A percentile compares a stretch with the other conserved stretches of the same genome.
Conservation (phyloP, 1,140 invertebrate genomes). For the Heliconius hermathena region DNA sequence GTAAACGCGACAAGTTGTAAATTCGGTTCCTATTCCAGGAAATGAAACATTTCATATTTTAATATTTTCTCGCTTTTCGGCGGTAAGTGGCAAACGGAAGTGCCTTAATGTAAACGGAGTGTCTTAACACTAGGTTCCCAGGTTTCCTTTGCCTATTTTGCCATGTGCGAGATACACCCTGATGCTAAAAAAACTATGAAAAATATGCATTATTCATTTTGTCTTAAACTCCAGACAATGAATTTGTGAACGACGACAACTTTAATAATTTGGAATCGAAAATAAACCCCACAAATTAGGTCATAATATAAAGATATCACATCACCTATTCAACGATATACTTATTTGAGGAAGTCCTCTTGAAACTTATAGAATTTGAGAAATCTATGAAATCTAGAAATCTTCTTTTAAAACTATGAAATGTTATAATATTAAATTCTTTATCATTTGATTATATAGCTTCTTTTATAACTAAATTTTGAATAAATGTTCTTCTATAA, state of each 20-base stretch:
- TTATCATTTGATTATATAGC: not conserved
- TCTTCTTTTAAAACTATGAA: not conserved
- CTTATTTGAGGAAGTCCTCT: not conserved
- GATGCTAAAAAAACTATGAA: not conserved
- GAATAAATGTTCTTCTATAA: too few species aligned
- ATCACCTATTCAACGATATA: conserved; percentile 2
- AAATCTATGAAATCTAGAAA: not conserved
- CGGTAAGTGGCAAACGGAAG: too few species aligned
- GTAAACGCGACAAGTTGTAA: too few species aligned
- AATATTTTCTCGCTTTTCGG: not conserved
- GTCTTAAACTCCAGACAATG: too few species aligned
- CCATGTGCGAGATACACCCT: not conserved
- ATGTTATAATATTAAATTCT: not conserved
- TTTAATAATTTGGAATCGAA: not conserved
- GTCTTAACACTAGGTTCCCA: not conserved
- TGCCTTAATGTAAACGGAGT: not conserved
- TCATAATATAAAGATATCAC: not conserved
- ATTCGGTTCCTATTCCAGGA: too few species aligned
- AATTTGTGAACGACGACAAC: too few species aligned
- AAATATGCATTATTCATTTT: not conserved
- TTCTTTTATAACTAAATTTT: not conserved
- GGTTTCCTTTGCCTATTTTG: not conserved
- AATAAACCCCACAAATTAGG: not conserved
- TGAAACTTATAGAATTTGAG: not conserved
- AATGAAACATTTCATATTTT: too few species aligned